phyloP scores from a whole-genome alignment of 2,113 vertebrate species.

The Pseudorasbora parva region DNA sequence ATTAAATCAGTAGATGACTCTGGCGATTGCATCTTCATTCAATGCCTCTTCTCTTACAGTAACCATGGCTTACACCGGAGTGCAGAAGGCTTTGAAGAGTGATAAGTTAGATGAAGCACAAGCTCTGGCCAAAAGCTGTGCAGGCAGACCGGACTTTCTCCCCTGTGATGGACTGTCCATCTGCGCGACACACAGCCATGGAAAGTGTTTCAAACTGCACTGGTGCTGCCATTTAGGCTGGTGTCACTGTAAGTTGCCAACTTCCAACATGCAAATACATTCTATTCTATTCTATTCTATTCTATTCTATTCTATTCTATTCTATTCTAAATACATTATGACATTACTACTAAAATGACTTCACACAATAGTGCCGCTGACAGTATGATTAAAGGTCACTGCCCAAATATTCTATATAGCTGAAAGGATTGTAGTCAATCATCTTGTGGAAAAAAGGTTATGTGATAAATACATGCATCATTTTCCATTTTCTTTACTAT shows the following conservation, averaged over 20 bases:
- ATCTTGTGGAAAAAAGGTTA: not conserved
- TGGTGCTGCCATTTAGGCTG: conserved; percentile 99
- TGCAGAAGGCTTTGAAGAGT: conserved; percentile 81
- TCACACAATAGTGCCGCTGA: no score
- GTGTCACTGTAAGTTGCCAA: conserved; percentile 94
- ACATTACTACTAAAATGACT: not conserved
- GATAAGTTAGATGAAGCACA: conserved; percentile 94
- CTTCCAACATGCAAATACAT: not conserved
- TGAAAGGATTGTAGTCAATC: not conserved
- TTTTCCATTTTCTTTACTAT: not conserved
- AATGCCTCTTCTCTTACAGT: conserved; percentile 40
- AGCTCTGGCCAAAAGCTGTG: conserved; percentile 94
- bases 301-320: not conserved
- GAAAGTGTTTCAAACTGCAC: conserved; percentile 98
- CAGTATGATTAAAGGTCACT: not conserved
- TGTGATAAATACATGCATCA: not conserved
- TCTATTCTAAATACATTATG: not conserved
- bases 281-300: not conserved
- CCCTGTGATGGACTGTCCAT: conserved; percentile 96
- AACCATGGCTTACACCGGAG: conserved; percentile 79
- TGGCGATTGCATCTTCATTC: not conserved
- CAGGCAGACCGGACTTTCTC: conserved; percentile 96
- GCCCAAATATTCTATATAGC: not conserved
- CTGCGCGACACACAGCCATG: conserved; percentile 97
- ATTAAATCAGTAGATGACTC: not conserved